Conservation (phyloP, 2,888 invertebrate species). For the Cetonia aurata region DNA sequence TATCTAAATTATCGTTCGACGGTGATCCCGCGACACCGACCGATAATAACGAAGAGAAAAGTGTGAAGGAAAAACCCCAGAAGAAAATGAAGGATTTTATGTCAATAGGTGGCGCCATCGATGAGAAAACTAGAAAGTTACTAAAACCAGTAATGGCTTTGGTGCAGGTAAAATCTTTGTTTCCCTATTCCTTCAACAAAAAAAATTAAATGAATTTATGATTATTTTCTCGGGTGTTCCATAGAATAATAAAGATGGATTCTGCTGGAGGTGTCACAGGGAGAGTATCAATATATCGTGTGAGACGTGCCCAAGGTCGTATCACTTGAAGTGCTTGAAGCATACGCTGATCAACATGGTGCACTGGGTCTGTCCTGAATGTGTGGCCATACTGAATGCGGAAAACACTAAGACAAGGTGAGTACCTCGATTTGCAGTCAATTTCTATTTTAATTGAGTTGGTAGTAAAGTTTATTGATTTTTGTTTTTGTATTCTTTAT, state of each 20-base stretch:
- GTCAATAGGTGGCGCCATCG: slow-evolving; percentile 52
- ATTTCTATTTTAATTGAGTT: background rate
- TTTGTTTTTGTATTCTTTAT: background rate
- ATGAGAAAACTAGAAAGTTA: slow-evolving; percentile 52
- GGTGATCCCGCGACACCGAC: slow-evolving; percentile 51
- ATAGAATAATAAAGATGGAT: slow-evolving; percentile 76
- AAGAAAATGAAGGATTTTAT: slow-evolving; percentile 57
- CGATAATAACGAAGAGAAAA: slow-evolving; percentile 62
- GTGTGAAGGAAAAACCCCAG: slow-evolving; percentile 57
- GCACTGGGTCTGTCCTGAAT: slow-evolving; percentile 92
- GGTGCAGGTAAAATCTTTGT: slow-evolving; percentile 49
- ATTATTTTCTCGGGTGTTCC: slow-evolving; percentile 47
- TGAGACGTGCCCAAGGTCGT: slow-evolving; percentile 87
- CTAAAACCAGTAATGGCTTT: slow-evolving; percentile 49
- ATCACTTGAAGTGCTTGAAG: slow-evolving; percentile 83
- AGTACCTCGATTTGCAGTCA: slow-evolving; percentile 35
- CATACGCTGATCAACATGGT: slow-evolving; percentile 66
- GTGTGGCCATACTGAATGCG: slow-evolving; percentile 78
- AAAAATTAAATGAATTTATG: slow-evolving; percentile 1
- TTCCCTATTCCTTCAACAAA: background rate
- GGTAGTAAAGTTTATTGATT: slow-evolving; percentile 19
- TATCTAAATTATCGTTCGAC: slow-evolving; percentile 69
- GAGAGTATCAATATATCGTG: slow-evolving; percentile 76
- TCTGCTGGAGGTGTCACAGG: slow-evolving; percentile 94
- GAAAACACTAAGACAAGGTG: slow-evolving; percentile 80